phyloP scores from a whole-genome alignment of 2,113 vertebrate genomes.

The Vulpes ferrilata region DNA sequence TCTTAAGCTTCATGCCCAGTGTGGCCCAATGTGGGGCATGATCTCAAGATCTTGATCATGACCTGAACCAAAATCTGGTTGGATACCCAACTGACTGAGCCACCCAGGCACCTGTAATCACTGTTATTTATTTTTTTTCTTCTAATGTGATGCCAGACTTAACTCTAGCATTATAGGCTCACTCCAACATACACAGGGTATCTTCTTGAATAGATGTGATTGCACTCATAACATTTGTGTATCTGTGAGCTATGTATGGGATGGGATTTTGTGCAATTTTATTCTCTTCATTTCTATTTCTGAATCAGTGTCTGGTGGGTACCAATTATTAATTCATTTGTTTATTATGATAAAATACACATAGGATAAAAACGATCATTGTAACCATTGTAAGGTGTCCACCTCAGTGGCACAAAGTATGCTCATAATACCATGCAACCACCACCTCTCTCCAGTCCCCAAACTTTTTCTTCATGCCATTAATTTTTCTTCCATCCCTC shows the following conservation, averaged over 20 bases:
- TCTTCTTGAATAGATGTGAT: background rate
- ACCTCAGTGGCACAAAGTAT: too few relatives aligned
- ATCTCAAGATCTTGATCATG: too few relatives aligned
- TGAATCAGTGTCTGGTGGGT: background rate
- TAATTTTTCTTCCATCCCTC: background rate
- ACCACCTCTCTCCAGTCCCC: background rate
- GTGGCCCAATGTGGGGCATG: too few relatives aligned
- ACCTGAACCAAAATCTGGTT: too few relatives aligned
- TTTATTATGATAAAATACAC: background rate
- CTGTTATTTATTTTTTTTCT: background rate
- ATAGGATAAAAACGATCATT: background rate
- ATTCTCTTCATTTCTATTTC: background rate
- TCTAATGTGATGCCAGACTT: background rate
- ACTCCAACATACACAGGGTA: accelerated
- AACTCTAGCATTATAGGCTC: background rate
- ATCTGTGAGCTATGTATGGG: background rate
- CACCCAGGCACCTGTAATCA: too few relatives aligned
- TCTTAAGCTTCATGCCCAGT: too few relatives aligned
- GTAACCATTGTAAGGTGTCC: too few relatives aligned
- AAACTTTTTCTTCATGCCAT: background rate
- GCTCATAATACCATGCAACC: too few relatives aligned
- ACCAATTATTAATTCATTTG: background rate
- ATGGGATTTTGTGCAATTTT: background rate
- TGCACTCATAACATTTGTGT: background rate
- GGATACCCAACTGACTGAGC: too few relatives aligned